Base-by-base conservation (phyloP, 1,140 invertebrate genomes). In the Leptinotarsa undecemlineata region DNA sequence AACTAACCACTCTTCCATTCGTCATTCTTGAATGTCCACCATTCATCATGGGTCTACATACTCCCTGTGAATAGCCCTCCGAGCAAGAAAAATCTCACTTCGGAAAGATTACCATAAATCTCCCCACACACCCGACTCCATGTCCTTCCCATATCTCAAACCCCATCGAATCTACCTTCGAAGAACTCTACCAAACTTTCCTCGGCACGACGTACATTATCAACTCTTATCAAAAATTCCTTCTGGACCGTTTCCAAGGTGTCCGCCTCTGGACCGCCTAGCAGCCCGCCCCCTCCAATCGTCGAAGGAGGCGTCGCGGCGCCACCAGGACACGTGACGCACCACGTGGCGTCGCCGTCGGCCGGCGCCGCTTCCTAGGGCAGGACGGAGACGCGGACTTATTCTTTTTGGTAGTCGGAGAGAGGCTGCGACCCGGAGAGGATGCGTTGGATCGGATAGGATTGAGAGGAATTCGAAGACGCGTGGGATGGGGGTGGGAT, bases 241-340 rank as follows among this genome's bases (percentile, higher is more conserved):
- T 81, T 77, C 77, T 80, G 72, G 74, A 68, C 78, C 74, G 75
- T 75, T 76, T 72, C 72, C 77, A 76, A 73, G 74, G 74, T 71
- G 47, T 80, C 82, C 78, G 80, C 82, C 79, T 62, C 62, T 72
- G 19, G 64, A 60, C 78, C 80, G 78, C 81, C 81, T 73, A 48
- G 73, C 75, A 33, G 73, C 71, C 78, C 82, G 82, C 82, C 82
- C 76, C 75, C 66, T 48, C 79, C 81, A 82, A 80, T 82, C 78
- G 79, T 48, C 76, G 81, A 68, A 78, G 77, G 74, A 77, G 81
- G 79, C 82, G 80, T 80, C 81, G 80, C 77, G 80, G 77, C 79
- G 82, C 81, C 80, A 77, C 76, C 73, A 74, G 57, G 21, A 69
- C 82, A 83, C 81, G 82, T 83, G 82, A 82, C 78, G 73, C 73